These are phyloP conservation scores for Unio pictorum DNA, from an alignment of 2,888 invertebrate species.

Conservation along the genomic window DNA sequence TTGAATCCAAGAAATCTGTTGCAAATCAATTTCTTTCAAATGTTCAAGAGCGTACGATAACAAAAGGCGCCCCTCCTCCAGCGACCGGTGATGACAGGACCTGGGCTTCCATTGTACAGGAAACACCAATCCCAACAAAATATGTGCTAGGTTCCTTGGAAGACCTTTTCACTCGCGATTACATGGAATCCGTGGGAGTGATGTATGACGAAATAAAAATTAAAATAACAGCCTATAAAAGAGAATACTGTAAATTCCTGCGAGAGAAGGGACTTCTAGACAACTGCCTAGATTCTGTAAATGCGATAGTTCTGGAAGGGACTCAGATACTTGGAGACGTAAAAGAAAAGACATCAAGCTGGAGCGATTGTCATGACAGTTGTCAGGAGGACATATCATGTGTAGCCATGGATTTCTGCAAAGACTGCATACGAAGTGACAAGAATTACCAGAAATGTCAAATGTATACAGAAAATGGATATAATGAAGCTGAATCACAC, in stretches of 20 bases:
- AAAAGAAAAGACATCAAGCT: too few relatives aligned
- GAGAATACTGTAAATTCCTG: constrained; percentile 4
- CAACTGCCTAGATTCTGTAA: background rate
- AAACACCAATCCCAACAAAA: constrained; percentile 13
- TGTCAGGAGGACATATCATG: too few relatives aligned
- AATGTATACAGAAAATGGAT: too few relatives aligned
- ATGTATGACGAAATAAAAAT: constrained; percentile 6
- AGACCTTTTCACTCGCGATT: constrained; percentile 15
- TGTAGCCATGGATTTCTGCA: too few relatives aligned
- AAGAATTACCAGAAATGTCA: too few relatives aligned
- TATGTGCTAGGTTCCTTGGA: constrained; percentile 14
- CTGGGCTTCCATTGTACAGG: constrained; percentile 20
- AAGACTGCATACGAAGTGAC: too few relatives aligned
- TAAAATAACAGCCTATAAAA: constrained; percentile 5
- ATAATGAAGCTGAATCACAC: too few relatives aligned
- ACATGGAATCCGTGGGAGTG: constrained; percentile 9
- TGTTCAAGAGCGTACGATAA: constrained; percentile 13
- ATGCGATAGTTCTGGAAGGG: too few relatives aligned
- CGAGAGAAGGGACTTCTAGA: constrained; percentile 6
- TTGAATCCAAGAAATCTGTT: constrained; percentile 3
- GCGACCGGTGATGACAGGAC: constrained; percentile 12
- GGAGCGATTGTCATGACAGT: too few relatives aligned
- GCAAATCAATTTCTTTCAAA: constrained; percentile 9
- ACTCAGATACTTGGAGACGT: too few relatives aligned
- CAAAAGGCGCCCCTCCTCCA: constrained; percentile 21